Conservation (phyloP, 2,888 invertebrate genomes). For the Dione juno region DNA sequence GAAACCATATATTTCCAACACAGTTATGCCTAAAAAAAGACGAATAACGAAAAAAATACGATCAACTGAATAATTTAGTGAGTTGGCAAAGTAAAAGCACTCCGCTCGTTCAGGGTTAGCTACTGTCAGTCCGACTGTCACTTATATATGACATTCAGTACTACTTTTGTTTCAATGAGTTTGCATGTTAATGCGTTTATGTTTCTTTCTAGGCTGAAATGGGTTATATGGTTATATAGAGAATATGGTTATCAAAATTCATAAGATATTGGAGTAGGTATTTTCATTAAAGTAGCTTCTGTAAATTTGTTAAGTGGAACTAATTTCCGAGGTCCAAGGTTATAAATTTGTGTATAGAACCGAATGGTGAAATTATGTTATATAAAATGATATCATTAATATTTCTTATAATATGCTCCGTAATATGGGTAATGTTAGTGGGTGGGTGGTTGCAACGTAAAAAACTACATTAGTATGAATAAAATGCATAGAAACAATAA, state of each 20-base stretch:
- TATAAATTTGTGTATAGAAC: too few relatives aligned
- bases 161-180: slow-evolving; percentile 44
- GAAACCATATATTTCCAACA: slow-evolving; percentile 46
- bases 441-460: too few relatives aligned
- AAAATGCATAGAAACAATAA: too few relatives aligned
- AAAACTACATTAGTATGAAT: too few relatives aligned
- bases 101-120: slow-evolving; percentile 55
- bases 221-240: background rate
- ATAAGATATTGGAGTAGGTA: background rate
- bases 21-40: background rate
- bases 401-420: too few relatives aligned
- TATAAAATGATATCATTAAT: too few relatives aligned
- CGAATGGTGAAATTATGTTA: too few relatives aligned
- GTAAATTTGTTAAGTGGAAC: too few relatives aligned
- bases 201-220: background rate
- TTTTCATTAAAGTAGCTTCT: too few relatives aligned
- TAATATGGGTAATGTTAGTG: too few relatives aligned
- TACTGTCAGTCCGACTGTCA: slow-evolving; percentile 72
- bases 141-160: slow-evolving; percentile 66
- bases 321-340: too few relatives aligned
- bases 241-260: background rate
- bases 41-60: slow-evolving; percentile 50
- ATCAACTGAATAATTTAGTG: slow-evolving; percentile 67
- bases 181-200: slow-evolving; percentile 28
- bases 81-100: slow-evolving; percentile 70